phyloP scores from a whole-genome alignment of 2,797 vertebrate genomes.

The Scomberomorus guttatus region DNA sequence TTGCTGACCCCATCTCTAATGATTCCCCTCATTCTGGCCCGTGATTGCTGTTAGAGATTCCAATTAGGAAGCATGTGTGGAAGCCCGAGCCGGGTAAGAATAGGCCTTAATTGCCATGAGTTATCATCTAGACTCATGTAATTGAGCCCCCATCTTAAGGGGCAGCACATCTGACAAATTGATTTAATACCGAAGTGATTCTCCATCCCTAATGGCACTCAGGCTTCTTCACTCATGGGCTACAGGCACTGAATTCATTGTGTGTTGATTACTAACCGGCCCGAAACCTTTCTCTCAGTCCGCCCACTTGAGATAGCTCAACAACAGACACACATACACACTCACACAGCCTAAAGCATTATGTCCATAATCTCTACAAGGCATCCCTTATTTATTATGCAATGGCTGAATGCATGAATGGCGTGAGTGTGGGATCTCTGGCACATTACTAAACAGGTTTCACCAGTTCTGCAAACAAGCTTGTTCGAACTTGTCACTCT shows the following conservation, averaged over 20 bases:
- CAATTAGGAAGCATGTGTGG: constrained; percentile 83
- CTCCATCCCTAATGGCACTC: constrained; percentile 82
- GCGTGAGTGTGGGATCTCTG: not conserved
- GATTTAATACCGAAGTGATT: constrained; percentile 87
- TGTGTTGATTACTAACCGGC: constrained; percentile 77
- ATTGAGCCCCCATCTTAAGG: constrained; percentile 85
- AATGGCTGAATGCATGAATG: constrained; percentile 7
- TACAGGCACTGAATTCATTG: constrained; percentile 78
- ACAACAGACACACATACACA: constrained; percentile 32
- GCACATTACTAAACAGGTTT: constrained; percentile 57
- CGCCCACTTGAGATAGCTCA: constrained; percentile 57
- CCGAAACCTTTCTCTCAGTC: constrained; percentile 67
- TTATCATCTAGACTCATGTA: constrained; percentile 83
- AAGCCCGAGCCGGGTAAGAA: constrained; percentile 73
- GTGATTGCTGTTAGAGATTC: constrained; percentile 83
- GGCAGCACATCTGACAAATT: constrained; percentile 86
- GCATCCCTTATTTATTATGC: constrained; percentile 12
- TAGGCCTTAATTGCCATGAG: constrained; percentile 85
- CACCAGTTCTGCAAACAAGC: constrained; percentile 28
- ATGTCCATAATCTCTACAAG: constrained; percentile 15
- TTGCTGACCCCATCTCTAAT: constrained; percentile 83
- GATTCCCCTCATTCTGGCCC: constrained; percentile 79
- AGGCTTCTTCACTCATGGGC: constrained; percentile 72
- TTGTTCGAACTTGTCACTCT: constrained; percentile 48
- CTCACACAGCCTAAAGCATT: constrained; percentile 7